Evolutionary conservation across 2,797 vertebrate species (phyloP), one percentile per base, ranked within the genome.

Genomic region (Allobates femoralis): DNA sequence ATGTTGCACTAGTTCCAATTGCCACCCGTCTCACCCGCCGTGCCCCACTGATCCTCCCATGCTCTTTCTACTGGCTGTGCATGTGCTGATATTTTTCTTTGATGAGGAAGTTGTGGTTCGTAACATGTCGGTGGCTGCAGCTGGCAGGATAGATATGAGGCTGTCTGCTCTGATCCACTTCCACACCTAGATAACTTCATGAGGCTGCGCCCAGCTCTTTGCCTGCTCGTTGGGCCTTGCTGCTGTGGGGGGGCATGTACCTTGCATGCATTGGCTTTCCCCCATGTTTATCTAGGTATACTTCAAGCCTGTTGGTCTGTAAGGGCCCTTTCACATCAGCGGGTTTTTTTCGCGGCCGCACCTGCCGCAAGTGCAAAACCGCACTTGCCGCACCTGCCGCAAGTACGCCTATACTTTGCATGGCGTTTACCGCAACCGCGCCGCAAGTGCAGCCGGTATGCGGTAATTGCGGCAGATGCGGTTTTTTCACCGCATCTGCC

Each of bases 41-140:
- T 50, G 19, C 71, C 67, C 41, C 37, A 28, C 30, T 32, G 28
- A 19, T 69, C 50, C 32, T 69, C 28, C n/a, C 28, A 28, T 53
- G 83, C 64, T 55, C 51, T 79, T 69, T 37, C 84, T 80, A 66
- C 46, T 80, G 64, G 26, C 64, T 79, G 46, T 81, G 85, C 79
- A 74, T 74, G 53, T 53, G 55, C 79, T 76, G 85, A 79, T 53
- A 28, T 86, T 34, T 78, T 30, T 79, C 19, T 85, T 50, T 32
- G 67, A 82, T 71, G 64, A 85, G 84, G 84, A 80, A 85, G 77
- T 78, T 85, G 66, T 37, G 78, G 78, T 34, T 41, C 64, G 64
- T n/a, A 71, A 50, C 50, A 62, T 37, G 12, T 26, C 26, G 4
- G 51, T 23, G 64, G 51, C n/a, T 28, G 28, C 67, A 62, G 77